These are phyloP conservation scores for Spea multiplicata DNA, from an alignment of 2,113 vertebrate species.

Conservation along the genomic window DNA sequence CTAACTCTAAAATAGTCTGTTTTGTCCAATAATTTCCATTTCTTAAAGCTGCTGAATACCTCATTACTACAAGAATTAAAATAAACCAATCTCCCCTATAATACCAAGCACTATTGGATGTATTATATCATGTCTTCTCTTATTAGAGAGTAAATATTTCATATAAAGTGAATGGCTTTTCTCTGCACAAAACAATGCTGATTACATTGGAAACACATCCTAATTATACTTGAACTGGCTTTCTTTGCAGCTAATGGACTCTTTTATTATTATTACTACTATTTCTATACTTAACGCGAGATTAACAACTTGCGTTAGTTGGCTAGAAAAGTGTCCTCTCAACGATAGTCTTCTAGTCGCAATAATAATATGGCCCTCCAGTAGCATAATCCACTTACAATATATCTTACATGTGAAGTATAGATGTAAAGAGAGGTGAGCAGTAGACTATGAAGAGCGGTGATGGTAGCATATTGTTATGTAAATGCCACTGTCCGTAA, in stretches of 20 bases:
- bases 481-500: too few relatives aligned
- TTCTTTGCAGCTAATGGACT: slow-evolving; percentile 33
- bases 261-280: slow-evolving; percentile 26
- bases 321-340: slow-evolving; percentile 29
- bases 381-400: neutral
- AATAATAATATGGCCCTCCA: slow-evolving; percentile 1
- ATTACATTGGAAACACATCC: slow-evolving; percentile 44
- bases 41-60: slow-evolving; percentile 22
- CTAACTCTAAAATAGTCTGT: too few relatives aligned
- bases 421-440: too few relatives aligned
- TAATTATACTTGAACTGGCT: slow-evolving; percentile 38
- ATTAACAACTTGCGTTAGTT: slow-evolving; percentile 41
- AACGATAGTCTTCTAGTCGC: slow-evolving; percentile 1
- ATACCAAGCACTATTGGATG: slow-evolving; percentile 37
- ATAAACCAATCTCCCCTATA: slow-evolving; percentile 42
- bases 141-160: slow-evolving; percentile 43
- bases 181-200: slow-evolving; percentile 46
- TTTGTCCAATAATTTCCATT: slow-evolving; percentile 25
- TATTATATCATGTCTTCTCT: slow-evolving; percentile 28
- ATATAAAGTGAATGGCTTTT: slow-evolving; percentile 41
- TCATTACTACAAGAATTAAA: slow-evolving; percentile 40
- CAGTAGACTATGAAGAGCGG: too few relatives aligned
- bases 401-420: too few relatives aligned
- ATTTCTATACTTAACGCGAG: slow-evolving; percentile 38
- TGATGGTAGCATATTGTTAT: too few relatives aligned